Base-by-base conservation (phyloP, 2,888 invertebrate species). In the Dasypogon diadema region DNA sequence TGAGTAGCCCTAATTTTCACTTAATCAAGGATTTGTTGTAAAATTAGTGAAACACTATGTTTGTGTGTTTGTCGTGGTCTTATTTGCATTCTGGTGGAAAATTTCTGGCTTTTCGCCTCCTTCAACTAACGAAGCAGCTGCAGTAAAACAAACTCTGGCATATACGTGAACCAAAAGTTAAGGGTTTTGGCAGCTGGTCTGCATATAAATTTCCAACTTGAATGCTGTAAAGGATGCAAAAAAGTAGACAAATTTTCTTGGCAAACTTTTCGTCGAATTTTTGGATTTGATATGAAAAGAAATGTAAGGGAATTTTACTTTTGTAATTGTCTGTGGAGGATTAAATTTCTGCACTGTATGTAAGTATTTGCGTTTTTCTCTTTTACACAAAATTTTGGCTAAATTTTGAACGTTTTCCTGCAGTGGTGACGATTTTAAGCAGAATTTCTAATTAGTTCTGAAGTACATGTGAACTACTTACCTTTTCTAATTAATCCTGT, bases 101-200 rank as follows among this genome's bases (percentile, higher is more conserved):
- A 16, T 5, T 34, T 26, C 24, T 63, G 63, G 21, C 37, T 42
- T 42, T 63, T 42, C 42, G 22, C 42, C 10, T 18, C 21, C 21
- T 63, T 63, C 2, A 24, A 58, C 58, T 63, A 63, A 42, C 63
- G 63, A 63, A 63, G 24, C 56, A 21, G 24, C 42, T 16, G 63
- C 21, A 63, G 63, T 21, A 63, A 42, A 37, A 1, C 21, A 37
- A 42, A 42, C 63, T 14, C n/a, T 5, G 21, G 12, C 42, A 42
- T 46, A 42, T 63, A 63, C 63, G 63, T 42, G 63, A 46, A 63
- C 63, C 63, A 63, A 42, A 63, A 63, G 63, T 42, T 63, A 63
- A 63, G 42, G 63, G 22, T 63, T 63, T 63, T 63, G 63, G 63
- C 63, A 63, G 63, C 63, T 63, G 63, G 63, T 63, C 22, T 42